Conservation (phyloP, 2,113 vertebrate genomes). For the Petaurus breviceps region DNA sequence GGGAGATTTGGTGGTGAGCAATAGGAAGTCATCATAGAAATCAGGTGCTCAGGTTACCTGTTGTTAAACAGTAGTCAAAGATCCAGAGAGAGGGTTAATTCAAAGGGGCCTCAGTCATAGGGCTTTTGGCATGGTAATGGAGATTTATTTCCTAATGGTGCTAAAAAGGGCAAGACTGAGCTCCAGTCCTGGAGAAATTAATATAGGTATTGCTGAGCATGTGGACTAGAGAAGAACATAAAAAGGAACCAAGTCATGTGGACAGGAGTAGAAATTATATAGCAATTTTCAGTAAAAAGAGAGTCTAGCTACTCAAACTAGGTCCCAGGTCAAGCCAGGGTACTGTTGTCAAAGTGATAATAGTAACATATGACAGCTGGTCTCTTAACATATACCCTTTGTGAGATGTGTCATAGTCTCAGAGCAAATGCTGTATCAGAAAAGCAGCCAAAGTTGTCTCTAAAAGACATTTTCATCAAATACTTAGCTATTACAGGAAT, state of each 20-base stretch:
- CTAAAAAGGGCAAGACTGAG: not conserved
- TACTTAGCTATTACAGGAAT: not conserved
- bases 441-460: not conserved
- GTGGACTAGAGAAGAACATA: not conserved
- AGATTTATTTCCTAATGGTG: not conserved
- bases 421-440: not conserved
- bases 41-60: not conserved
- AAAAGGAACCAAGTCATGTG: not conserved
- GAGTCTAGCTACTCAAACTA: not conserved
- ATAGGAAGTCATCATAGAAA: not conserved
- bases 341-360: not conserved
- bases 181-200: not conserved
- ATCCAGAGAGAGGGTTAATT: not conserved
- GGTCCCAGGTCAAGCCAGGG: not conserved
- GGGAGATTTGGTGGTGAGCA: not conserved
- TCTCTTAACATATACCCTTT: not conserved
- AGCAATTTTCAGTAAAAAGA: not conserved
- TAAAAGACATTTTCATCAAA: not conserved
- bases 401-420: not conserved
- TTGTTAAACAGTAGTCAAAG: not conserved
- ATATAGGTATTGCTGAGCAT: not conserved
- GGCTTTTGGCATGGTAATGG: not conserved
- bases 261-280: not conserved
- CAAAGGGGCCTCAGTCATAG: not conserved
- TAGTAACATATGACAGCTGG: not conserved